Evolutionary conservation across 2,797 vertebrate genomes (phyloP).

Genomic region (Xerus rutilus): DNA sequence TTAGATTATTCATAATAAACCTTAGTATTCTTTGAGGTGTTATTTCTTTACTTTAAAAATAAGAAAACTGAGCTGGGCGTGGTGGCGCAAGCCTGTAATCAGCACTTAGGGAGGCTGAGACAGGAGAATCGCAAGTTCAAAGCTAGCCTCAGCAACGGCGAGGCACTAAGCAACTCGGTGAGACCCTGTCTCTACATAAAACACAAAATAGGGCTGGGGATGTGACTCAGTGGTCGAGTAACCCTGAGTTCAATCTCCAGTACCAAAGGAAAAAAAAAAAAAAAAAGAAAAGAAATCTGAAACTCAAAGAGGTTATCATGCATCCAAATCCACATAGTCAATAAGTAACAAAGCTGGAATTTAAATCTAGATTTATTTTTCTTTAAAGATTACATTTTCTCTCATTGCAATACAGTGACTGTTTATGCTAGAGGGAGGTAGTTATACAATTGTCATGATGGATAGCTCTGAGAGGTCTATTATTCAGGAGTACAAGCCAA

Average conservation of each 20-base stretch:
- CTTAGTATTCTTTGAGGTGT: not conserved
- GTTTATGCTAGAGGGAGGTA: not conserved
- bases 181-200: too few species aligned
- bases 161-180: too few species aligned
- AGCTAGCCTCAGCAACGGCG: too few species aligned
- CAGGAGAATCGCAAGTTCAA: too few species aligned
- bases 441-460: not conserved
- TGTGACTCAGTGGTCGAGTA: too few species aligned
- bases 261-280: too few species aligned
- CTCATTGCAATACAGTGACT: constrained; percentile 30
- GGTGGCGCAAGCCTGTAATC: too few species aligned
- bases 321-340: not conserved
- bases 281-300: not conserved
- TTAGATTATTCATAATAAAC: constrained; percentile 57
- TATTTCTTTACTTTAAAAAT: constrained; percentile 50
- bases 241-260: too few species aligned
- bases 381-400: constrained; percentile 13
- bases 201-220: too few species aligned
- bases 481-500: constrained; percentile 9
- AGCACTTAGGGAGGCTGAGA: too few species aligned
- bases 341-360: constrained; percentile 36
- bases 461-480: not conserved
- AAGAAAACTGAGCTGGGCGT: not conserved
- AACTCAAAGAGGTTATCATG: constrained; percentile 2
- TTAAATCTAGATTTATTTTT: constrained; percentile 49